Evolutionary conservation across 2,113 vertebrate species (phyloP), one percentile per base, ranked within the genome.

Genomic region (Pelecanoides urinatrix): DNA sequence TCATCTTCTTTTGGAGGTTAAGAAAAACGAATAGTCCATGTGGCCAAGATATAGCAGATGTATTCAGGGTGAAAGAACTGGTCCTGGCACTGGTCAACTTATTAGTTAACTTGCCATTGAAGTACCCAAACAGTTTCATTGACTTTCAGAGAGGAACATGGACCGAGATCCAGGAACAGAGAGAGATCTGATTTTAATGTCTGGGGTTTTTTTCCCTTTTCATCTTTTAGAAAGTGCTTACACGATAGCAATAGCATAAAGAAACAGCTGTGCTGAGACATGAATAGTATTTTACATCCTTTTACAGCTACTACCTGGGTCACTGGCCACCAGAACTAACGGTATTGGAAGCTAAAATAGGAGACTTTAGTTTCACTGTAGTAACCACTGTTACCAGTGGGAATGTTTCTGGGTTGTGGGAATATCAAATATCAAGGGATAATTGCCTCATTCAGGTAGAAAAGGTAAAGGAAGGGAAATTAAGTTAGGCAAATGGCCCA

Each of bases 91-190:
- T 42, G 34, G 4, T 56, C 63, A 61, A 27, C 10, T 29, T 34
- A 5, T 25, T 8, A 38, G 30, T 52, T 61, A 80, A 34, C 3
- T 83, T 79, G 16, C 6, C 19, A 32, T 73, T 80, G 34, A 53
- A 86, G 4, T 27, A 61, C 2, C 5, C 5, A 30, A 0, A 19
- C 26, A 15, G 4, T 65, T 92, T 56, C 2, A 29, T 6, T 83
- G 61, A 22, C 10, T 75, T 6, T 42, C 16, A 22, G 20, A 79
- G 34, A 78, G 4, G 7, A 85, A 23, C 9, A 16, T 4, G 5
- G 42, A 53, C n/a, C 0, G 1, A 72, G n/a, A 66, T 42, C 8
- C 27, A 59, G 16, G 56, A 87, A 67, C 0, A 0, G 26, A 61
- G 36, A 79, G 3, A 52, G 2, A 34, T 68, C 42, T 59, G 20